Evolutionary conservation across 2,888 invertebrate genomes (phyloP).

Genomic region (Parascotia fuliginaria): DNA sequence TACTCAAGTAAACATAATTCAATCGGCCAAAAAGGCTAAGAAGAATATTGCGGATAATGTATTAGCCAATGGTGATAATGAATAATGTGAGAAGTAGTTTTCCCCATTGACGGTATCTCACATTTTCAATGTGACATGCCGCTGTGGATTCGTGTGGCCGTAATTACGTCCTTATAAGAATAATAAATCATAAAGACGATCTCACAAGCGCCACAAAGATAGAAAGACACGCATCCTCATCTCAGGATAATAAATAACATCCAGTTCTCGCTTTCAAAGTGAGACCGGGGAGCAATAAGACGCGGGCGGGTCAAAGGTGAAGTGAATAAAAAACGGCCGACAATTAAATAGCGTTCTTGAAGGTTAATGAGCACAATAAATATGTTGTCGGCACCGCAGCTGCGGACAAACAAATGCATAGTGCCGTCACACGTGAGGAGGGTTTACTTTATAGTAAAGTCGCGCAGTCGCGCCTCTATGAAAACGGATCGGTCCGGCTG

Average conservation of each 20-base stretch:
- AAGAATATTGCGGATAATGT: neutral
- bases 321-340: conserved; percentile 85
- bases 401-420: conserved; percentile 83
- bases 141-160: conserved; percentile 60
- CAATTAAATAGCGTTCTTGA: conserved; percentile 86
- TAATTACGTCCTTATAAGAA: conserved; percentile 78
- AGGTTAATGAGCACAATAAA: conserved; percentile 86
- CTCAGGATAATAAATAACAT: conserved; percentile 82
- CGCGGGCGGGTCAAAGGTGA: conserved; percentile 84
- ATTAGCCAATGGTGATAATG: conserved; percentile 8
- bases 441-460: conserved; percentile 53
- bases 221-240: conserved; percentile 79
- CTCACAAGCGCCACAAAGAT: conserved; percentile 82
- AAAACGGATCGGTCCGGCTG: conserved; percentile 54
- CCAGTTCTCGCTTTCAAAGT: conserved; percentile 83
- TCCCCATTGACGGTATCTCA: conserved; percentile 20
- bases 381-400: conserved; percentile 85
- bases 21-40: neutral
- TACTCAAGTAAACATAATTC: conserved; percentile 6
- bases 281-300: conserved; percentile 83
- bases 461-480: conserved; percentile 50
- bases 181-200: conserved; percentile 78
- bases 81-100: conserved; percentile 16
- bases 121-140: conserved; percentile 26
- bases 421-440: conserved; percentile 78